Conservation (phyloP, 2,888 invertebrate genomes). For the Ceramica pisi region DNA sequence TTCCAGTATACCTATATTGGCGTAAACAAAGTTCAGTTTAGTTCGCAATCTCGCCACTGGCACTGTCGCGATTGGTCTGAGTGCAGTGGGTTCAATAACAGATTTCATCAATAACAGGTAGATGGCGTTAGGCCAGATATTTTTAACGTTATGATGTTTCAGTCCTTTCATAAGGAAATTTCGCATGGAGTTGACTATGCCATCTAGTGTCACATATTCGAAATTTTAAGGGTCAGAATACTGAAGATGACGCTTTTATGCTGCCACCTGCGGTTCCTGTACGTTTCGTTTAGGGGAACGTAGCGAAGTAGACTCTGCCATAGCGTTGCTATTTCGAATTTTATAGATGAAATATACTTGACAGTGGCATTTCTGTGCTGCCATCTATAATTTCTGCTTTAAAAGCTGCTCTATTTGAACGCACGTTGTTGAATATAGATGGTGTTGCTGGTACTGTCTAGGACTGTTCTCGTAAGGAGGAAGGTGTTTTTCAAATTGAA, state of each 20-base stretch:
- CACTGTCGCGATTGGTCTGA: neutral
- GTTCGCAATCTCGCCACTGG: neutral
- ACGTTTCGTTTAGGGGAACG: too few relatives aligned
- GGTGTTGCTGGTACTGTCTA: neutral
- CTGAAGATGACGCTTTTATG: too few relatives aligned
- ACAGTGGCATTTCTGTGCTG: too few relatives aligned
- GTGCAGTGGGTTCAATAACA: neutral
- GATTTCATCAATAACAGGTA: neutral
- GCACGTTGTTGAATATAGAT: slow-evolving; percentile 13
- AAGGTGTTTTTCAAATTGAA: neutral
- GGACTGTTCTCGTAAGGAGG: neutral
- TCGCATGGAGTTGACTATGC: too few relatives aligned
- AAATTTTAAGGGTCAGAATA: too few relatives aligned
- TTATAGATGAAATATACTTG: too few relatives aligned
- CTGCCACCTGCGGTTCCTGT: too few relatives aligned
- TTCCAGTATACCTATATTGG: neutral
- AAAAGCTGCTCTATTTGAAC: neutral
- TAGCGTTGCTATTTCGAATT: too few relatives aligned
- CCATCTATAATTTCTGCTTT: too few relatives aligned
- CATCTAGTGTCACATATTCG: too few relatives aligned
- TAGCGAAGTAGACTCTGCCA: too few relatives aligned
- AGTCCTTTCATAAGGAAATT: too few relatives aligned
- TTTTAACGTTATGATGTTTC: neutral
- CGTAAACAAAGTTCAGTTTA: neutral
- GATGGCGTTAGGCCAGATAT: neutral